These are phyloP conservation scores for Malacosoma neustria DNA, from an alignment of 2,888 invertebrate species.

Conservation along the genomic window DNA sequence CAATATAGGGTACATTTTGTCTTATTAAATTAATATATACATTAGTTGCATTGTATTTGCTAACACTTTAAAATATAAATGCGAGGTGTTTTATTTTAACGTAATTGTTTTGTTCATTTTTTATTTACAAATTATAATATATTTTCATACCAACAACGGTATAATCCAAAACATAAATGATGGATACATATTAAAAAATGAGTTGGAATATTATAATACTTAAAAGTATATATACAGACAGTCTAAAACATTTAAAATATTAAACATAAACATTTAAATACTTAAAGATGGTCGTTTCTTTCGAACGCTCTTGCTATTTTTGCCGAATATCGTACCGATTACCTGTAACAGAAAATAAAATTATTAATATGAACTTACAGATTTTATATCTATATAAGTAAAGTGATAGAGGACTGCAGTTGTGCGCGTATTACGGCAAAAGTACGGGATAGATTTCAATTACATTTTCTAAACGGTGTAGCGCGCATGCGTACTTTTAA, in stretches of 20 bases:
- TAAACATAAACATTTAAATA: constrained; percentile 69
- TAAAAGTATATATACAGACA: constrained; percentile 36
- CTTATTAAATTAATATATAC: neutral
- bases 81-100: neutral
- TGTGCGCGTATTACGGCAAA: no score
- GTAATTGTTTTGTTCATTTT: neutral
- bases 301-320: constrained; percentile 83
- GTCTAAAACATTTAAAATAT: constrained; percentile 40
- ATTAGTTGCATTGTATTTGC: neutral
- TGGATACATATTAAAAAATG: no score
- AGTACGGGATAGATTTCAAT: no score
- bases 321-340: constrained; percentile 86
- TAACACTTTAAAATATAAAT: neutral
- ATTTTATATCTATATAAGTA: no score
- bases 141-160: no score
- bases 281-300: constrained; percentile 86
- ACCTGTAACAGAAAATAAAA: constrained; percentile 40
- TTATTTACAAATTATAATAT: no score
- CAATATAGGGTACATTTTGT: constrained; percentile 2
- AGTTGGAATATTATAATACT: no score
- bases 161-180: no score
- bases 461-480: no score
- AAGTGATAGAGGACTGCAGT: no score
- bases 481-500: no score
- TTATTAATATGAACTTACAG: neutral